Evolutionary conservation across 2,797 vertebrate species (phyloP), one percentile per base, ranked within the genome.

Genomic region (Sphenopsis melanotis): DNA sequence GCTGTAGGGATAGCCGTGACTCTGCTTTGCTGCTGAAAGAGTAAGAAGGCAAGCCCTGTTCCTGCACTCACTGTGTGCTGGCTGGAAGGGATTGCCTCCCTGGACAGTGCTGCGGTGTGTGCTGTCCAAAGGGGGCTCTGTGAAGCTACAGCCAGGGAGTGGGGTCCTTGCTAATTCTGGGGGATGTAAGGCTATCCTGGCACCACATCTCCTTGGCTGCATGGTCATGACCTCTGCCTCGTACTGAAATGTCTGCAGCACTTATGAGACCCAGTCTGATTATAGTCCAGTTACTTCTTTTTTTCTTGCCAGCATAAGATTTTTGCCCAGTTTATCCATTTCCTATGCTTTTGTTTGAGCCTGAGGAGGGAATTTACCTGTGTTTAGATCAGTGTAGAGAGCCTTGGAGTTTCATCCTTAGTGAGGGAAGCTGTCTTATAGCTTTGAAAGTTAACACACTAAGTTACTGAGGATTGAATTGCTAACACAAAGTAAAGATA

Each of bases 271-370:
- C 22, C 65, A 30, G 7, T 64, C 37, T 69, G 30, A 6, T 57
- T 86, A 12, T 34, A 44, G 32, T 71, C 70, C 59, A 47, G 17
- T 52, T 71, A 18, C 24, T 82, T 32, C 14, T 56, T 56, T 39
- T 83, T 69, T 78, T 55, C 39, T 83, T 81, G 24, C 10, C 29
- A 36, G 27, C 2, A 0, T 80, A 86, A 37, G 17, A 8, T 55
- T 81, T 83, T 89, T 89, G 60, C 39, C 30, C 24, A 27, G 12
- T 78, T 83, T 44, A 39, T 36, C 66, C 2, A 8, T 66, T 82
- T 78, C 20, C 21, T 49, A 0, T 59, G 32, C n/a, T 64, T 19
- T 30, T 1, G 0, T 8, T 1, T 14, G 49, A 78, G 37, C 23
- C 22, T 36, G 19, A 17, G 7, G 4, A 32, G 8, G 26, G 52